Base-by-base conservation (phyloP, 2,888 invertebrate species). In the Rhagophthalmus giganteus region DNA sequence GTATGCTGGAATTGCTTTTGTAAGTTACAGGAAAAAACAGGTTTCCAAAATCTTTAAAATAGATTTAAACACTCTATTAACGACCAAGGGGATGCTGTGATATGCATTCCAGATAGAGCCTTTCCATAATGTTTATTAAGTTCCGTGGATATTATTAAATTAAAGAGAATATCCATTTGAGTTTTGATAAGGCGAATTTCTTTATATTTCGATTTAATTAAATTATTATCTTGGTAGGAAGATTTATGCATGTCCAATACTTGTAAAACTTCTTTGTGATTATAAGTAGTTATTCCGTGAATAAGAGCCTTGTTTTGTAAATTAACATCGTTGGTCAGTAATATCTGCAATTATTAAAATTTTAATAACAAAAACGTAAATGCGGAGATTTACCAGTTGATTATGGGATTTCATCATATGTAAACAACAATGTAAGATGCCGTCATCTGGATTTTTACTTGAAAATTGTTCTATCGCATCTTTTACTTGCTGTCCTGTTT, bases 241-340 rank as follows among this genome's bases (percentile, higher is more conserved):
- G 16, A 13, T 5, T 10, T 14, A 20, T 25, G 47, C 0, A 51
- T 46, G 34, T 55, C 51, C 11, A 55, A 30, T 9, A 13, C 10
- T 2, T 33, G 10, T 6, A 51, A n/a, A 8, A 73, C 65, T 30
- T 72, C 69, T 2, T 51, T 55, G 5, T 64, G 59, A 1, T 64
- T 60, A 42, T 62, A 66, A 1, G 70, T 61, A 10, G 58, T 70
- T 2, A 83, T 72, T 11, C 72, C 71, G 60, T 81, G 80, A 6
- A 81, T 73, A 0, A 71, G 50, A 0, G 81, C 81, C 65, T 83
- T 83, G 59, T 77, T 81, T 67, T 80, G 78, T 1, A 83, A 69
- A 65, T 81, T 81, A 63, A 79, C 77, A 64, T 83, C 83, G 62
- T 81, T 81, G 10, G 82, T 79, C 13, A 83, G 61, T 2, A 83